Percentiles rank a stretch among this genome's conserved stretches.
phyloP scores from a whole-genome alignment of 2,113 vertebrate species.

The Microcebus jonahi region DNA sequence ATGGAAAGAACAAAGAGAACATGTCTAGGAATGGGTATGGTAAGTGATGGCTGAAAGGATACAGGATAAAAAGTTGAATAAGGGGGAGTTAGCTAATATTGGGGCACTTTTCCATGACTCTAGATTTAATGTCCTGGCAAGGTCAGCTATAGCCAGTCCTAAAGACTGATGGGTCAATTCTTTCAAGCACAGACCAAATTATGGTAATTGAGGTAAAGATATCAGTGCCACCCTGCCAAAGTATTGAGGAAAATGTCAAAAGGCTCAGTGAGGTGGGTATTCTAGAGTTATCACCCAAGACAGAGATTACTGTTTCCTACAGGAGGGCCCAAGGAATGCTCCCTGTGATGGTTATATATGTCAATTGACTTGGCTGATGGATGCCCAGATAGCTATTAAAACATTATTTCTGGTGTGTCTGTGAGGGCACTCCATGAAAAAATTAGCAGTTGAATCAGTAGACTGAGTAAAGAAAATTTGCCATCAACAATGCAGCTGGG shows the following conservation, averaged over 20 bases:
- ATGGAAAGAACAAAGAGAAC: neutral
- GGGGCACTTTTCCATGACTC: neutral
- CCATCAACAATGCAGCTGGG: neutral
- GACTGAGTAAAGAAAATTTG: neutral
- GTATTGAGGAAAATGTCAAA: neutral
- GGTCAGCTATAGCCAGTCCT: neutral
- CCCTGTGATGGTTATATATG: neutral
- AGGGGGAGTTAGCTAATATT: neutral
- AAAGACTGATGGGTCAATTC: neutral
- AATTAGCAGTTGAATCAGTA: neutral
- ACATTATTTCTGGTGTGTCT: neutral
- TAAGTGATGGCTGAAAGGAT: neutral
- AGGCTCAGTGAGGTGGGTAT: neutral
- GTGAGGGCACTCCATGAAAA: neutral
- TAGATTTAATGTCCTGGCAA: neutral
- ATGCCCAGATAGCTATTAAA: neutral
- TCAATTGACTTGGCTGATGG: neutral
- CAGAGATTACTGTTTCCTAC: neutral
- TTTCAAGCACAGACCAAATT: neutral
- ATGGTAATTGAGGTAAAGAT: neutral
- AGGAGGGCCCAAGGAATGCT: neutral
- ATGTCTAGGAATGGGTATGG: neutral
- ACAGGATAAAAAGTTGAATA: neutral
- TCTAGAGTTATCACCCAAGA: neutral
- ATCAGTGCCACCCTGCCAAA: neutral